Evolutionary conservation across 30 jellyfish, hydroid and myxozoan genomes (phyloP).

Genomic region (Phacellophora camtschatica): DNA sequence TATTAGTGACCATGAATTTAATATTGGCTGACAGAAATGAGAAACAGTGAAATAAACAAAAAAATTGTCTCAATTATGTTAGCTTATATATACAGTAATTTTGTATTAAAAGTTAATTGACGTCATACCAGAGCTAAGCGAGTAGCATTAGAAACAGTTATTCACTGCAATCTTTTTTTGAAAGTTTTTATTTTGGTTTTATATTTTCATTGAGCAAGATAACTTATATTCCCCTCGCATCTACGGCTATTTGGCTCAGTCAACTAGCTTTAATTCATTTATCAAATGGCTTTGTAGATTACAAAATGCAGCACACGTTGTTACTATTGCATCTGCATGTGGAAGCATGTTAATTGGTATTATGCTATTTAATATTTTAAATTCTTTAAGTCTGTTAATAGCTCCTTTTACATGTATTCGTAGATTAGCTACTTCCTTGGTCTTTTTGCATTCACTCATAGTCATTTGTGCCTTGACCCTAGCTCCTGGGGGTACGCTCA

Average conservation of each 20-base stretch:
- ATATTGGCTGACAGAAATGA: too few relatives aligned
- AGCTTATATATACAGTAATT: too few relatives aligned
- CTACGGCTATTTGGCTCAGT: too few relatives aligned
- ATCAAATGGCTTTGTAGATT: constrained; percentile 19
- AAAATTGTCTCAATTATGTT: too few relatives aligned
- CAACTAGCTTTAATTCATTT: neutral
- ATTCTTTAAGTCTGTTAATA: constrained; percentile 50
- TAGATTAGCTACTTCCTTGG: constrained; percentile 12
- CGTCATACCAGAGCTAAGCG: too few relatives aligned
- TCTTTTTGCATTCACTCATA: constrained; percentile 26
- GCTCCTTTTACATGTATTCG: constrained; percentile 56
- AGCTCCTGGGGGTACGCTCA: constrained; percentile 68
- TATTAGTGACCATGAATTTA: too few relatives aligned
- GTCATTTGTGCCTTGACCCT: constrained; percentile 66
- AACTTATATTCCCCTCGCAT: too few relatives aligned
- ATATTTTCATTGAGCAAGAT: too few relatives aligned
- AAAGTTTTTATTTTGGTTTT: neutral
- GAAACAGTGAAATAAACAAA: too few relatives aligned
- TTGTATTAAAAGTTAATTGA: too few relatives aligned
- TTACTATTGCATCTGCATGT: constrained; percentile 38
- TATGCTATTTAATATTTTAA: constrained; percentile 31
- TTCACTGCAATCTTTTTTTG: too few relatives aligned
- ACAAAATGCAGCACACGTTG: constrained; percentile 42
- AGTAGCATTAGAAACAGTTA: too few relatives aligned
- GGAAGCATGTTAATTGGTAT: constrained; percentile 1